Evolutionary conservation across 2,113 vertebrate species (phyloP).

Genomic region (Dicerorhinus sumatrensis): DNA sequence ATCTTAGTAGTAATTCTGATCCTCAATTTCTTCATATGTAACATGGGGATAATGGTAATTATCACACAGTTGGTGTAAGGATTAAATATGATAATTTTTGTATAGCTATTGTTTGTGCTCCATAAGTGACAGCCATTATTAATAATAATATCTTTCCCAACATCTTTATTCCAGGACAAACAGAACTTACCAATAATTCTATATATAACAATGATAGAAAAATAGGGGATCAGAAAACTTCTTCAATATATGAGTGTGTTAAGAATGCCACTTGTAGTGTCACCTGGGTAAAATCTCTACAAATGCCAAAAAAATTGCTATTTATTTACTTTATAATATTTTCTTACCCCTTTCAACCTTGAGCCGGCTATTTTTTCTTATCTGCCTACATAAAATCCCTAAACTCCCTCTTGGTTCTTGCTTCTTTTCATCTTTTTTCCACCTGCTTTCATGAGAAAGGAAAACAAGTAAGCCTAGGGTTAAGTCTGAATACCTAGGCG

Average conservation of each 20-base stretch:
- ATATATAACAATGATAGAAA: neutral
- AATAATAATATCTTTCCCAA: neutral
- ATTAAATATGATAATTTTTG: slow-evolving; percentile 4
- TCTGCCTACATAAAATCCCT: slow-evolving; percentile 59
- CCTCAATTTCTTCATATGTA: neutral
- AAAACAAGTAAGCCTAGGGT: slow-evolving; percentile 52
- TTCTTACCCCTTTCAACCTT: slow-evolving; percentile 60
- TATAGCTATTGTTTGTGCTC: neutral
- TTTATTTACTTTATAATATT: slow-evolving; percentile 45
- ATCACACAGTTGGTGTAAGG: neutral
- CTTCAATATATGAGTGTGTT: neutral
- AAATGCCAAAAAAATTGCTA: slow-evolving; percentile 60
- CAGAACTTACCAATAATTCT: neutral
- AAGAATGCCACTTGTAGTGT: neutral
- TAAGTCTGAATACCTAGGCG: slow-evolving; percentile 45
- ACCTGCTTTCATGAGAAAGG: slow-evolving; percentile 57
- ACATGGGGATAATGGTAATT: neutral
- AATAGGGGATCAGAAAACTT: neutral
- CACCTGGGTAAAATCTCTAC: neutral
- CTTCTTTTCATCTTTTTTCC: slow-evolving; percentile 55
- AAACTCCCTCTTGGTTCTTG: neutral
- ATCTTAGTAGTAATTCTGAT: neutral
- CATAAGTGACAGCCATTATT: neutral
- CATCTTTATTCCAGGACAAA: neutral
- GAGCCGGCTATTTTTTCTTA: slow-evolving; percentile 49